These are phyloP conservation scores for Aurelia sp. DNA, from an alignment of 30 jellyfish, hydroid and myxozoan genomes.

Conservation along the genomic window DNA sequence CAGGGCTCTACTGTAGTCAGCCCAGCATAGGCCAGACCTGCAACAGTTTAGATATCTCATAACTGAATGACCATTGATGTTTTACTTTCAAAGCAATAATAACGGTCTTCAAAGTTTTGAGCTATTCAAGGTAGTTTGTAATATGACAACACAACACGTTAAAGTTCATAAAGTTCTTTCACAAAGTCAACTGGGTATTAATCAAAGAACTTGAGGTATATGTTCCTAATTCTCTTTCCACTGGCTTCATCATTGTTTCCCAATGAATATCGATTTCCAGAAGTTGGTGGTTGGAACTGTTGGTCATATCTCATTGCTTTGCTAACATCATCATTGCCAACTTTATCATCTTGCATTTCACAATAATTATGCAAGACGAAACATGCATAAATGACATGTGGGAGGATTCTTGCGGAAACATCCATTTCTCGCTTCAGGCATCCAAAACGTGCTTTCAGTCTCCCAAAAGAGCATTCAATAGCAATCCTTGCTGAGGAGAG, in stretches of 20 bases:
- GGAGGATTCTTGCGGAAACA: conserved; percentile 7
- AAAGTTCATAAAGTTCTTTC: too few relatives aligned
- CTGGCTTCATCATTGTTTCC: conserved; percentile 16
- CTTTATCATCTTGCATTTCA: conserved; percentile 22
- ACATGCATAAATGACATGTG: conserved; percentile 54
- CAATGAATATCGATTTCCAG: too few relatives aligned
- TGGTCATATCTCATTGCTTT: conserved; percentile 10
- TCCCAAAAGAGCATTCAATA: conserved; percentile 69
- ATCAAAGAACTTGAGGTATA: conserved; percentile 24
- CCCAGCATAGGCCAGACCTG: too few relatives aligned
- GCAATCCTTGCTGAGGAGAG: conserved; percentile 77
- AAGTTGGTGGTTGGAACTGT: conserved; percentile 20
- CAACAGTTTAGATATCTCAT: too few relatives aligned
- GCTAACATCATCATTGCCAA: conserved; percentile 4
- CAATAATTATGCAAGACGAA: conserved; percentile 51
- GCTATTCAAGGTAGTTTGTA: too few relatives aligned
- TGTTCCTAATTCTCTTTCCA: conserved; percentile 28
- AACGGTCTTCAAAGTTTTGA: too few relatives aligned
- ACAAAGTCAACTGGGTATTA: neutral
- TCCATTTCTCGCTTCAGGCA: conserved; percentile 59
- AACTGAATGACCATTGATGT: too few relatives aligned
- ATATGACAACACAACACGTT: too few relatives aligned
- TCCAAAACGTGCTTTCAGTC: conserved; percentile 68
- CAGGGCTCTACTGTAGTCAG: too few relatives aligned
- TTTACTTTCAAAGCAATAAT: too few relatives aligned